A percentile compares a stretch with the other conserved stretches of the same genome.
phyloP scores from a whole-genome alignment of 2,113 vertebrate species.

The Eolophus roseicapilla region DNA sequence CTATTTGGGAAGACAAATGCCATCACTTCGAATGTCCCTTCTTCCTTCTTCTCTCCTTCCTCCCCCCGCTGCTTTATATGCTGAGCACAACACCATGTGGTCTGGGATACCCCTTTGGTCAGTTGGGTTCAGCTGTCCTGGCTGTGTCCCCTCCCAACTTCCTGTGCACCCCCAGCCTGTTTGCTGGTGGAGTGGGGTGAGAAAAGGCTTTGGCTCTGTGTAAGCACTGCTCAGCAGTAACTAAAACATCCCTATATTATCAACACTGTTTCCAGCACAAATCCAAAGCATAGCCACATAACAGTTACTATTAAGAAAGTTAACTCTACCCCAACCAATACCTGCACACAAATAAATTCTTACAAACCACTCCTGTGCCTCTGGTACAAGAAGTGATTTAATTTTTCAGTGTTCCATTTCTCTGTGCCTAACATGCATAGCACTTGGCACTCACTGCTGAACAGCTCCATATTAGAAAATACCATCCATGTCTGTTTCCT shows the following conservation, averaged over 20 bases:
- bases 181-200: neutral
- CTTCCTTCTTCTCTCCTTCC: neutral
- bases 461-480: neutral
- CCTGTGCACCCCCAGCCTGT: neutral
- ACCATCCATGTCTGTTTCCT: neutral
- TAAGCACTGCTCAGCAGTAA: neutral
- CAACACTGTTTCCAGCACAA: neutral
- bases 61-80: neutral
- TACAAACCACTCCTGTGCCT: neutral
- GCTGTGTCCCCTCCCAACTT: neutral
- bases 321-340: neutral
- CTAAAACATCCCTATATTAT: neutral
- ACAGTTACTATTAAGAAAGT: neutral
- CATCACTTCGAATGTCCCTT: neutral
- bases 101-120: neutral
- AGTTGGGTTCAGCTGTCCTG: neutral
- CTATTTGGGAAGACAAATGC: neutral
- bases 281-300: neutral
- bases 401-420: neutral
- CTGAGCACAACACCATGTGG: neutral
- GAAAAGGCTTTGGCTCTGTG: neutral
- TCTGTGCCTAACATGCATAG: neutral
- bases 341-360: neutral
- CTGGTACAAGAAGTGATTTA: neutral
- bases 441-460: neutral